Base-by-base conservation (phyloP, 2,113 vertebrate genomes). In the Ctenodactylus gundi region DNA sequence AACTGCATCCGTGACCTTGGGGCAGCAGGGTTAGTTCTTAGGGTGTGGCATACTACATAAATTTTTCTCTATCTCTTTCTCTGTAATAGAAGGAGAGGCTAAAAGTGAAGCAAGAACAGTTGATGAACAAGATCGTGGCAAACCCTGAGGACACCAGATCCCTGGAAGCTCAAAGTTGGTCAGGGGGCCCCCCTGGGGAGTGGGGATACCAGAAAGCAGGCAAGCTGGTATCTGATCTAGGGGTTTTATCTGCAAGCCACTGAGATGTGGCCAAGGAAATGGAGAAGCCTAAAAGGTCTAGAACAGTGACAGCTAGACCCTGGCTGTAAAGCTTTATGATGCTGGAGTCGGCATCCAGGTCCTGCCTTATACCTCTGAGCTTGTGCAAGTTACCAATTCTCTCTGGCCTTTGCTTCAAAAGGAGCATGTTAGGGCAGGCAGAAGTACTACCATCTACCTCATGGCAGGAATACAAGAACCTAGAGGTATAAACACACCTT, bases 51-150 rank as follows among this genome's bases (percentile, higher is more conserved):
- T 29, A 68, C 46, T 46, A 49, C 44, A 89, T 41, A 72, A 10
- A 85, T 55, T 36, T n/a, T 82, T 82, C 49, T 88, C 78, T 85
- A 75, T 94, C 34, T 95, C 58, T 96, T 13, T 93, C 68, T 80
- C 68, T 80, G 94, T 57, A 88, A 88, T 97, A 99, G 99, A 99
- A 95, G 92, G 99, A 99, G 67, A 99, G 98, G 97, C 82, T 99
- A 51, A 98, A 97, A 90, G 36, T 99, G 84, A 99, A 99, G 98
- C 98, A 21, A 29, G 98, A 99, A 94, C 98, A 99, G 88, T 95
- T 99, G 91, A 98, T 99, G 96, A 98, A 98, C 60, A 99, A 99
- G 97, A 98, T 99, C 62, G 98, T 97, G 90, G 98, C 97, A 97
- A 98, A 98, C 93, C 98, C 99, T 94, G 95, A 29, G 0, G 99